Base-by-base conservation (phyloP, 2,797 vertebrate species). In the Anableps anableps region DNA sequence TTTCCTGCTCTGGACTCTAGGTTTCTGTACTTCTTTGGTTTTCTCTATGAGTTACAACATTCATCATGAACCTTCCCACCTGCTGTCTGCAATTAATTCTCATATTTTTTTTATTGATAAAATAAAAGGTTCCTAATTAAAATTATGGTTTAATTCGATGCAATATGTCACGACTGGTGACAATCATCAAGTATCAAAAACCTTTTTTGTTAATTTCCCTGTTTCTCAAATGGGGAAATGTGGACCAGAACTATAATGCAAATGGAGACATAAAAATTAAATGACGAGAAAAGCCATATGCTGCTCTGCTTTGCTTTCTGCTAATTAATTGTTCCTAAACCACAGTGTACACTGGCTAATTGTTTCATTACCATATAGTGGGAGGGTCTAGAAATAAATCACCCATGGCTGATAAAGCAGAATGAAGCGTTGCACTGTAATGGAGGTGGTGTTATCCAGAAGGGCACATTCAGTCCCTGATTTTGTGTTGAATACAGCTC, bases 401-500 rank as follows among this genome's bases (percentile, higher is more conserved):
- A 75, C 82, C 53, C 0, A 8, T 76, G 72, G 64, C 11, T 81
- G 62, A 72, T 77, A 17, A 77, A 76, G 21, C 19, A 72, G 53
- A 81, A 60, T 77, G n/a, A 43, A 79, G 48, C 7, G 19, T 14
- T 73, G 66, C 13, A 1, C 36, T 34, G 50, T 64, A 74, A 80
- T 72, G 13, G 34, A 66, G 72, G 47, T 26, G 51, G 36, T 80
- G 64, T 76, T 75, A 83, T 83, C 70, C 47, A 81, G 80, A 83
- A 58, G 60, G 80, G 74, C 71, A 26, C 75, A 50, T 72, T 50
- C 31, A 29, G 41, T 75, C 51, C 34, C 21, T 48, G 68, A 64
- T 75, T 79, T 87, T 80, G n/a, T 50, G 73, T 72, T 81, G 77
- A 89, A 84, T 77, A 55, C 66, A 53, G 75, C 23, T 81, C 76